A percentile compares a stretch with the other conserved stretches of the same genome.
phyloP scores from a whole-genome alignment of 1,140 invertebrate species.

The Bombus balteatus region DNA sequence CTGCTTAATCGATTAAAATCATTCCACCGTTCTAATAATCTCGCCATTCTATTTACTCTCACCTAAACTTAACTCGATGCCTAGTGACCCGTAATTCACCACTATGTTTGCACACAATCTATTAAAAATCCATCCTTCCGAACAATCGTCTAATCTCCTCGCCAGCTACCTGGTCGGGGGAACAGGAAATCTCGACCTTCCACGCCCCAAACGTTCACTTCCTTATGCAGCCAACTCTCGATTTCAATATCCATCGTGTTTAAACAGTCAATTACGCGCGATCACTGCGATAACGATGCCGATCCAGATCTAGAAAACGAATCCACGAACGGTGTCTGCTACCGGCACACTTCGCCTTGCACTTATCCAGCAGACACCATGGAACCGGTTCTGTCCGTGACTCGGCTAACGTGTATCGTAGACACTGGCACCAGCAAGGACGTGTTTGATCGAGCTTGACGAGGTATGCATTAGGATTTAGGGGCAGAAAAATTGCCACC shows the following conservation, averaged over 20 bases:
- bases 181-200: neutral
- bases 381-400: conserved; percentile 49
- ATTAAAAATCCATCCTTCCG: neutral
- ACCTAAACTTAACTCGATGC: neutral
- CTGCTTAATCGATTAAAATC: no score
- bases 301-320: conserved; percentile 23
- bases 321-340: conserved; percentile 20
- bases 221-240: neutral
- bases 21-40: neutral
- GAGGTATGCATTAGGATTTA: conserved; percentile 34
- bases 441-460: conserved; percentile 58
- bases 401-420: conserved; percentile 6
- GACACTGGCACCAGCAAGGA: conserved; percentile 54
- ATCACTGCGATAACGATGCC: neutral
- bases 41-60: neutral
- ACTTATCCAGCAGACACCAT: conserved; percentile 29
- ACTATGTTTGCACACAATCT: no score
- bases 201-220: conserved; percentile 4
- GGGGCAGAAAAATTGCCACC: neutral
- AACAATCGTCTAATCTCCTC: neutral
- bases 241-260: conserved; percentile 26
- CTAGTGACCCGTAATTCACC: conserved; percentile 3
- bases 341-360: conserved; percentile 25
- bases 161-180: neutral
- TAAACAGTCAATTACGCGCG: conserved; percentile 11